Conservation (phyloP, 23 tunicate genomes). For the Ciona savignyi region DNA sequence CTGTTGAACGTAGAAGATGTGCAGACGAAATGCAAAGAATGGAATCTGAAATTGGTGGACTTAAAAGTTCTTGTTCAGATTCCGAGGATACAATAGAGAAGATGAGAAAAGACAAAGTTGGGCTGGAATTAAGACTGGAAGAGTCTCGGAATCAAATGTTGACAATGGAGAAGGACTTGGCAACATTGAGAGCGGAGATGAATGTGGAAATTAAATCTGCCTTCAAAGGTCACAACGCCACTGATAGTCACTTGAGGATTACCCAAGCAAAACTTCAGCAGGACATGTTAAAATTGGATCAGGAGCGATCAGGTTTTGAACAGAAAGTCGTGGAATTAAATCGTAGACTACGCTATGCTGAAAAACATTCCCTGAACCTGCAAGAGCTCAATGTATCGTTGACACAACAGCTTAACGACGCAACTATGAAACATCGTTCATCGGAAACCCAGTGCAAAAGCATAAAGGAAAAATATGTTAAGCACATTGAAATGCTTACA, state of each 20-base stretch:
- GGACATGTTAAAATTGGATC: constrained; percentile 5
- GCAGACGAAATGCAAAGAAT: constrained; percentile 25
- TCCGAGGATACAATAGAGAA: constrained; percentile 43
- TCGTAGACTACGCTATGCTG: constrained; percentile 29
- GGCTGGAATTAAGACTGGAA: constrained; percentile 25
- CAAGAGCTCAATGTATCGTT: constrained; percentile 57
- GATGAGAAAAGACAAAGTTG: constrained; percentile 26
- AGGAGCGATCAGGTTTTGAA: constrained; percentile 51
- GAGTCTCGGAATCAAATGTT: constrained; percentile 48
- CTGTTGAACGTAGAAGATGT: constrained; percentile 30
- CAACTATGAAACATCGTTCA: not conserved
- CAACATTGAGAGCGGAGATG: constrained; percentile 47
- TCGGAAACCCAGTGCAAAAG: not conserved
- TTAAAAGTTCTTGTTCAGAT: constrained; percentile 34
- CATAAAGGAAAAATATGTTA: not conserved
- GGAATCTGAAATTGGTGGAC: constrained; percentile 44
- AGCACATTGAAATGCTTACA: not conserved
- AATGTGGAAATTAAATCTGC: constrained; percentile 61
- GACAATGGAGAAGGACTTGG: constrained; percentile 36
- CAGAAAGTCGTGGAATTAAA: constrained; percentile 39
- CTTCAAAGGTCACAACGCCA: constrained; percentile 39
- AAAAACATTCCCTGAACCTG: constrained; percentile 32
- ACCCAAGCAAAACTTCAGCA: constrained; percentile 42
- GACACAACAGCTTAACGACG: constrained; percentile 49
- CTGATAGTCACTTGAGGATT: constrained; percentile 58